Conservation (phyloP, 2,113 vertebrate species). For the Felis catus region DNA sequence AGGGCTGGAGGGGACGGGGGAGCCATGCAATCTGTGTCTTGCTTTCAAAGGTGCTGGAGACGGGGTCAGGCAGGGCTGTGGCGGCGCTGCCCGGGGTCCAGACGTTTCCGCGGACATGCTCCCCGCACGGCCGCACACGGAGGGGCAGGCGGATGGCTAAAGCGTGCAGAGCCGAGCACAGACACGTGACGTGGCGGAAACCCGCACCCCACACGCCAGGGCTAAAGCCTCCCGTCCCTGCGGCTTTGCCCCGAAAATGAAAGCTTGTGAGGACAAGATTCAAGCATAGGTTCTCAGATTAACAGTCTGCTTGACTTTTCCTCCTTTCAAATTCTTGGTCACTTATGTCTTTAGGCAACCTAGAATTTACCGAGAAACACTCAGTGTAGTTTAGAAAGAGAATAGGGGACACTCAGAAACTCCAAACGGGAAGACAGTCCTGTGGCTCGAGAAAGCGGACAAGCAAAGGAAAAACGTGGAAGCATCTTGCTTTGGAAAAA, state of each 20-base stretch:
- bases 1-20: neutral
- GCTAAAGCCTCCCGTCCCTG: fast-evolving
- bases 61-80: fast-evolving
- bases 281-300: neutral
- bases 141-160: neutral
- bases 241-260: neutral
- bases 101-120: fast-evolving
- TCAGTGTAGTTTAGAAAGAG: neutral
- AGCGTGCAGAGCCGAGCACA: fast-evolving
- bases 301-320: neutral
- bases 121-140: fast-evolving
- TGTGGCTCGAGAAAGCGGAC: neutral
- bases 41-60: too few relatives aligned
- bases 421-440: neutral
- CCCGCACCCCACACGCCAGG: fast-evolving
- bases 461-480: fast-evolving
- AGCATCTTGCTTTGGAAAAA: neutral
- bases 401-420: neutral
- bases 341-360: neutral
- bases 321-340: neutral
- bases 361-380: neutral
- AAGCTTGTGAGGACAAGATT: neutral
- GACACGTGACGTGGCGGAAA: fast-evolving
- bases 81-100: fast-evolving
- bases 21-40: fast-evolving